Evolutionary conservation across 30 jellyfish, hydroid and myxozoan genomes (phyloP), one percentile per base, ranked within the genome.

Genomic region (Pseudorhiza aurosa): DNA sequence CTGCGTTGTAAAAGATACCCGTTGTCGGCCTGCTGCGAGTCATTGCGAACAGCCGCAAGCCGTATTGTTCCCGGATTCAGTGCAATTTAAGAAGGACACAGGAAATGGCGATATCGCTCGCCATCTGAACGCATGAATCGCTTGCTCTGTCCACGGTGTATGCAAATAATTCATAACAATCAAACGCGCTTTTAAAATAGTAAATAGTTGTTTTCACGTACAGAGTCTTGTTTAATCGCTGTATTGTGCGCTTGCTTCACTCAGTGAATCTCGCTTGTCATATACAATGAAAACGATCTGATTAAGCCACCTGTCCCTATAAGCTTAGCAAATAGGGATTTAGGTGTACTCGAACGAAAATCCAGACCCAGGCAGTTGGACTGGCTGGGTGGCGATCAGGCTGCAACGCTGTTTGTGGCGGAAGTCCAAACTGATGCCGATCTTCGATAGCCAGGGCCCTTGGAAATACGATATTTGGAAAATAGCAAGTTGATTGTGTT

Each of bases 261-360:
- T 58, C 42, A 77, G 72, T 31, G 78, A 78, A 78, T 68, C 90
- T 68, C 69, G 65, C 77, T 78, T 62, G 51, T 62, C 90, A 60
- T 47, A 78, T 78, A 49, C 82, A 78, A 63, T 78, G 68, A 70
- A 36, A 78, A 78, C 82, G 72, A 19, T 43, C 82, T 64, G 55
- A 59, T 58, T 59, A 53, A 42, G 76, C 90, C 90, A 78, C 90
- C 90, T 78, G 90, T 68, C 90, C 83, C 63, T 82, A 36, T 36
- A 75, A 78, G 82, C 78, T 68, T 60, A 59, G 90, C 60, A 63
- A 51, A 78, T 78, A 78, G 64, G 68, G 77, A 40, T 44, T 78
- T 44, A 59, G 56, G 35, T 19, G 47, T 12, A 25, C 68, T 27
- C 51, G 26, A 60, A 24, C 51, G 50, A 60, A 60, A 60, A 24